These are phyloP conservation scores for Brachyhypopomus gauderio DNA, from an alignment of 2,113 vertebrate genomes.

Conservation along the genomic window DNA sequence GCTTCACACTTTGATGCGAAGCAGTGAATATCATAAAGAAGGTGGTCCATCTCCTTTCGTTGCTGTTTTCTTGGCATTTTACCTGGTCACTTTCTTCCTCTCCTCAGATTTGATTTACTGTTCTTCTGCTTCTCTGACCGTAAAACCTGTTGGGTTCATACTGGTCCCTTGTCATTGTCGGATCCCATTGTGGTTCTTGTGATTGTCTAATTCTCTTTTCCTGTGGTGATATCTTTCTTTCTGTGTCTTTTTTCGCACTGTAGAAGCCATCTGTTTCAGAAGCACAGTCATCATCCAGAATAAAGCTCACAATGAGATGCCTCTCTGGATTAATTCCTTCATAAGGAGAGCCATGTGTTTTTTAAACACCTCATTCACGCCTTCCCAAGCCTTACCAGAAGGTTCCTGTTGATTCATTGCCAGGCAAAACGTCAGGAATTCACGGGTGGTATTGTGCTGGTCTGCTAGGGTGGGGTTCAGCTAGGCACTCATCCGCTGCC, in stretches of 20 bases:
- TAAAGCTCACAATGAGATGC: neutral
- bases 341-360: constrained; percentile 15
- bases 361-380: neutral
- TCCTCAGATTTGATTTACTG: no score
- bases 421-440: no score
- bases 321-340: neutral
- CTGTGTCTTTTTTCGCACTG: constrained; percentile 1
- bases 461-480: constrained; percentile 30
- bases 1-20: neutral
- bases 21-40: neutral
- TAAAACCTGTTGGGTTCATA: neutral
- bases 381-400: neutral
- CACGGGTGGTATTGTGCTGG: neutral
- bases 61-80: neutral
- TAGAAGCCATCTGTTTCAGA: constrained; percentile 11
- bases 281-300: neutral
- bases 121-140: no score
- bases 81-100: neutral
- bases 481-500: neutral
- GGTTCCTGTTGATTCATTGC: constrained; percentile 17
- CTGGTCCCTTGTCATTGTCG: constrained; percentile 10
- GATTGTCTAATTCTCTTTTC: constrained; percentile 9
- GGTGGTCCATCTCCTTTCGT: neutral
- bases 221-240: constrained; percentile 10
- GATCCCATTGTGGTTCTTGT: neutral